Base-by-base conservation (phyloP, 2,888 invertebrate species). In the Thymelicus sylvestris region DNA sequence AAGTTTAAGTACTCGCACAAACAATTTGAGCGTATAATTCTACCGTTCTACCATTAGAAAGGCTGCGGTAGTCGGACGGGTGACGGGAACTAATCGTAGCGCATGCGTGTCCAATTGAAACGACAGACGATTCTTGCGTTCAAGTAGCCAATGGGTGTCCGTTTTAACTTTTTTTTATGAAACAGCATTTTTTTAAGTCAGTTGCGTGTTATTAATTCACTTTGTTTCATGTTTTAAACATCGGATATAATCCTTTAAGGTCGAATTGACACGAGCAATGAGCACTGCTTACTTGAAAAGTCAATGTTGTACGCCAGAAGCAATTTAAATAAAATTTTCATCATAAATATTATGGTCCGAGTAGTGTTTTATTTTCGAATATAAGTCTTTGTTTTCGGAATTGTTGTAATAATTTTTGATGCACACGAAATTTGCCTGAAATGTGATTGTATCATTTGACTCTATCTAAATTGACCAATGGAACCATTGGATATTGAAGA, bases 21-120 rank as follows among this genome's bases (percentile, higher is more conserved):
- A 50, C 24, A 59, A 41, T 70, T 65, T 65, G 57, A 65, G 69
- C 69, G 64, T 69, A 59, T 59, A 73, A 75, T 72, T 75, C 75
- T 67, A 75, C 75, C 75, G 50, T 76, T 77, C 77, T 82, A 80
- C 83, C 86, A 90, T 92, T 91, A 91, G 91, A 92, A 91, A 91
- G 91, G 86, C 77, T 76, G 74, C 76, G 83, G 86, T 79, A 83
- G 85, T 85, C 79, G 74, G 82, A 80, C 84, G 86, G 87, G 81
- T 82, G 89, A 89, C 91, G 83, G 86, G 85, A 83, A 91, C 88
- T 85, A 92, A 92, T 93, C 83, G 81, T 61, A 73, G 81, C 81
- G 87, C 90, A 89, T 83, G 93, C 93, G 89, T 87, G 81, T 75
- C 92, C 82, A 93, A 93, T 92, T 76, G 79, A 77, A 86, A 88